phyloP scores from a whole-genome alignment of 92 coral and sea anemone species.

The Phenganax stokvisi region DNA sequence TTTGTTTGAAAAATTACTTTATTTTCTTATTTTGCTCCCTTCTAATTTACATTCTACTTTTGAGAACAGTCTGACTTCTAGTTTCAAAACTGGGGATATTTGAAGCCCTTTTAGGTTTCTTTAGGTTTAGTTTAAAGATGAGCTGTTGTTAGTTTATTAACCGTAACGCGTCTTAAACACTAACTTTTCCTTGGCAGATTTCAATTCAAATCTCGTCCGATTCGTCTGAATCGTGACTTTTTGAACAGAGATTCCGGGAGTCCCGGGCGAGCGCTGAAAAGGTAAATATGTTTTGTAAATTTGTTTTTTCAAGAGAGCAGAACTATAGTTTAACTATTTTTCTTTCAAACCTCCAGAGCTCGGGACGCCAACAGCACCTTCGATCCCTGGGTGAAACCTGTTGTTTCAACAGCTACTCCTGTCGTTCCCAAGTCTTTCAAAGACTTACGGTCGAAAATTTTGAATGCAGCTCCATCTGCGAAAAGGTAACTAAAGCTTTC shows the following conservation, averaged over 20 bases:
- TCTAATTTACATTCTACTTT: too few species aligned
- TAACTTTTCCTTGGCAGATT: background rate
- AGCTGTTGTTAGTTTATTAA: too few species aligned
- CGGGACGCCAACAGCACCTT: background rate
- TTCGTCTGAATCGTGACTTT: conserved; percentile 3
- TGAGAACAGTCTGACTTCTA: too few species aligned
- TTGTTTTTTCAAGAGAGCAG: background rate
- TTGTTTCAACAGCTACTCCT: background rate
- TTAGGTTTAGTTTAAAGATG: too few species aligned
- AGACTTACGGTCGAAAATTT: background rate
- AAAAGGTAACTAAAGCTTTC: background rate
- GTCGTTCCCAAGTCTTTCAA: background rate
- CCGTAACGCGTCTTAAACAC: too few species aligned
- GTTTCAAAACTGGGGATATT: too few species aligned
- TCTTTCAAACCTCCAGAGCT: too few species aligned
- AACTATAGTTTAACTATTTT: background rate
- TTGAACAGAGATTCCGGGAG: background rate
- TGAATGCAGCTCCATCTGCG: background rate
- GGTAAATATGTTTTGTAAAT: background rate
- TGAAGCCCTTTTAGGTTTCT: too few species aligned
- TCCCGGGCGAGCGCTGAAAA: background rate
- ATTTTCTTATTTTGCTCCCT: too few species aligned
- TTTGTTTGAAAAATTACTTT: too few species aligned
- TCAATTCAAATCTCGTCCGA: conserved; percentile 8
- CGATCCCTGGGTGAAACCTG: background rate